Evolutionary conservation across 2,797 vertebrate genomes (phyloP).

Genomic region (Calcarius lapponicus): DNA sequence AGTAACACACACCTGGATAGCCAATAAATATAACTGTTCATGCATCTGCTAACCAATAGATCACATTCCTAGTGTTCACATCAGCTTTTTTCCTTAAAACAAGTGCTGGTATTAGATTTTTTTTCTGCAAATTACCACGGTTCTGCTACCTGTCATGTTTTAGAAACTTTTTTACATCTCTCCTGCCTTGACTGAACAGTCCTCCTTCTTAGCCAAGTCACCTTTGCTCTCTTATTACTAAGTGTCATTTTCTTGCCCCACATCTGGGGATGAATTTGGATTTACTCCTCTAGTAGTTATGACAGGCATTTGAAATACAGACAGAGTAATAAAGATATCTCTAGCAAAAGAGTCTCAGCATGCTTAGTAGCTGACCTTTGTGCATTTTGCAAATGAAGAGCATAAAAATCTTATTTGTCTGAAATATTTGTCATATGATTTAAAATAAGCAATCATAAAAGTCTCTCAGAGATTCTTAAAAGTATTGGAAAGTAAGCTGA

Average conservation of each 20-base stretch:
- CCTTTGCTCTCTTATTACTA: neutral
- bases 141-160: neutral
- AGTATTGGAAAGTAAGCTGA: neutral
- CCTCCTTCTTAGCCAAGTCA: accelerated
- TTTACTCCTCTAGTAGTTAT: neutral
- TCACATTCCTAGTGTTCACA: neutral
- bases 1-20: accelerated
- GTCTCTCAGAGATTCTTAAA: neutral
- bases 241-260: neutral
- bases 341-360: neutral
- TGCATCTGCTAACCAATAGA: neutral
- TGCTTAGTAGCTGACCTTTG: neutral
- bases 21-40: neutral
- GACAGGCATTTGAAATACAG: neutral
- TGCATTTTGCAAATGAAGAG: neutral
- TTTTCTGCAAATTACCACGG: no score
- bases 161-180: neutral
- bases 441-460: neutral
- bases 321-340: neutral
- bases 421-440: neutral
- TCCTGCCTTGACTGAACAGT: neutral
- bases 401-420: neutral
- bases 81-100: neutral
- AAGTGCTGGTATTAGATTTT: neutral
- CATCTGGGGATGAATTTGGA: neutral